A percentile compares a stretch with the other conserved stretches of the same genome.
Conservation (phyloP, 2,888 invertebrate species). For the Eustalomyia histrio region DNA sequence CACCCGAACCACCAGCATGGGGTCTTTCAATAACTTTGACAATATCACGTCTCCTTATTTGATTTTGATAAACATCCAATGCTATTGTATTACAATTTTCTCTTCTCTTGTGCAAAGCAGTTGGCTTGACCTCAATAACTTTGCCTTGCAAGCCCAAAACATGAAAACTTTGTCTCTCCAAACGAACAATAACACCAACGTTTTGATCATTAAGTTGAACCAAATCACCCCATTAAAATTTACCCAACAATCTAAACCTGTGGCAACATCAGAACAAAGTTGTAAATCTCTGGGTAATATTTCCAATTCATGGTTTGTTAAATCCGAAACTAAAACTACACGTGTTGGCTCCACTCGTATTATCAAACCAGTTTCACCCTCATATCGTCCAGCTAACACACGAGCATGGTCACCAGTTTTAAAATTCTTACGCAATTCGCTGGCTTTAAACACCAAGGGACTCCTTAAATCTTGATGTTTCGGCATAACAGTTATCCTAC, state of each 20-base stretch:
- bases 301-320: constrained; percentile 98
- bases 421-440: constrained; percentile 96
- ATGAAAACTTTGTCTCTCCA: constrained; percentile 98
- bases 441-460: constrained; percentile 95
- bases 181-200: constrained; percentile 97
- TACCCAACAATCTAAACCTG: constrained; percentile 98
- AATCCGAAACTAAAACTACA: constrained; percentile 96
- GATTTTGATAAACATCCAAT: constrained; percentile 94
- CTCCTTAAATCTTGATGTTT: constrained; percentile 98
- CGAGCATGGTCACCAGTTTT: constrained; percentile 99
- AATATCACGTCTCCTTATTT: constrained; percentile 95
- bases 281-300: constrained; percentile 96
- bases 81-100: constrained; percentile 95
- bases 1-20: constrained; percentile 95
- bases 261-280: constrained; percentile 98
- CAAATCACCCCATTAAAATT: constrained; percentile 99
- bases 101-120: constrained; percentile 94
- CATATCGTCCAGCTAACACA: constrained; percentile 91
- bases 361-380: constrained; percentile 98
- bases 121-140: constrained; percentile 95
- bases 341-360: constrained; percentile 96
- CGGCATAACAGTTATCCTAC: constrained; percentile 98
- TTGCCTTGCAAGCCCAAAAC: constrained; percentile 98
- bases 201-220: constrained; percentile 95
- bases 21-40: constrained; percentile 99